Evolutionary conservation across 2,888 invertebrate genomes (phyloP).

Genomic region (Caenorhabditis plicata): DNA sequence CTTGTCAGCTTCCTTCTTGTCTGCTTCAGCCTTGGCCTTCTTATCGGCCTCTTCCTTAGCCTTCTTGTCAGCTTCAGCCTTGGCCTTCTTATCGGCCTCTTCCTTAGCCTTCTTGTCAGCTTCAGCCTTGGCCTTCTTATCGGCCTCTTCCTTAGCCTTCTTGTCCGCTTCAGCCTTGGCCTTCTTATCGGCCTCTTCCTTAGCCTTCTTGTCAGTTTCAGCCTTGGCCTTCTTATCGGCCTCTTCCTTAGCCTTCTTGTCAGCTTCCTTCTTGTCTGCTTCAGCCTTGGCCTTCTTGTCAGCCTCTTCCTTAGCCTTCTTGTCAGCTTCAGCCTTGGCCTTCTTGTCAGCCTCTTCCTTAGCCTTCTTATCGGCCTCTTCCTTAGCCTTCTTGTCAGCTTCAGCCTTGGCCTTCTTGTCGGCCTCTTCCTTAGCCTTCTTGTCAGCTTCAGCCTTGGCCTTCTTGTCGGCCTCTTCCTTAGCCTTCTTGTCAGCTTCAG

Average conservation of each 20-base stretch:
- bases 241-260: not conserved
- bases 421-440: not conserved
- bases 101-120: no score
- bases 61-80: no score
- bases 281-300: not conserved
- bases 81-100: no score
- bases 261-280: no score
- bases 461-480: constrained; percentile 1
- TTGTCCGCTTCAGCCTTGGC: no score
- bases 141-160: no score
- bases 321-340: not conserved
- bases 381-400: constrained; percentile 2
- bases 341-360: not conserved
- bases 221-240: not conserved
- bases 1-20: no score
- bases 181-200: no score
- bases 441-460: constrained; percentile 1
- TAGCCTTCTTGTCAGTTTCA: no score
- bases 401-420: not conserved
- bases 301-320: not conserved
- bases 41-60: no score
- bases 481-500: not conserved
- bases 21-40: no score
- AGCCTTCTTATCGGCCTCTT: not conserved
- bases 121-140: no score